These are phyloP conservation scores for Orius insidiosus DNA, from an alignment of 1,140 invertebrate species.

Conservation along the genomic window DNA sequence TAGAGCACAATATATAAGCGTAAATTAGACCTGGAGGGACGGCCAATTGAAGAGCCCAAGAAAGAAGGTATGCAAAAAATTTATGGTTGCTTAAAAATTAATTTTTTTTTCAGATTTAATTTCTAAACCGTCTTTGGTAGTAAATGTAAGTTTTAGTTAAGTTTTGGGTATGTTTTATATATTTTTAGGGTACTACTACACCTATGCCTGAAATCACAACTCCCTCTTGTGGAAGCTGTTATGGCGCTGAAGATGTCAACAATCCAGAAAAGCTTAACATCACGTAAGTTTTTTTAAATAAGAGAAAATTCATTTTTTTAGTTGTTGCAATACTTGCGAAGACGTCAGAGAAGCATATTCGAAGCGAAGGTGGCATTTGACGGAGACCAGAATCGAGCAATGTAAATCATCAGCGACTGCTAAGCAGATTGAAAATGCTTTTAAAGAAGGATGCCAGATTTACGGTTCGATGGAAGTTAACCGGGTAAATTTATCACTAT, in stretches of 20 bases:
- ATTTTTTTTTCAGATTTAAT: not conserved
- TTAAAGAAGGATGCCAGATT: constrained; percentile 83
- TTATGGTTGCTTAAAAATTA: constrained; percentile 12
- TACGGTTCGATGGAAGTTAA: constrained; percentile 92
- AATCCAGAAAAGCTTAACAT: constrained; percentile 16
- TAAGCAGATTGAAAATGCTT: constrained; percentile 54
- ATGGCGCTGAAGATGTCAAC: constrained; percentile 56
- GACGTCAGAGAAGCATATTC: constrained; percentile 87
- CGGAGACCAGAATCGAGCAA: constrained; percentile 66
- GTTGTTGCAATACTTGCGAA: constrained; percentile 94
- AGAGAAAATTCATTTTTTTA: constrained; percentile 26
- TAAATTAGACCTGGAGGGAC: constrained; percentile 63
- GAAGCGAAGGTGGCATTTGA: constrained; percentile 70
- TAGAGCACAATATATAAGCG: constrained; percentile 91
- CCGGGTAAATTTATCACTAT: too few species aligned
- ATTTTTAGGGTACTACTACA: constrained; percentile 11
- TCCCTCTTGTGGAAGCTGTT: constrained; percentile 50
- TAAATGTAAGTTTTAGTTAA: not conserved
- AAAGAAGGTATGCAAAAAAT: constrained; percentile 42
- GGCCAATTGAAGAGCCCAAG: constrained; percentile 65
- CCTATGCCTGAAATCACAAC: constrained; percentile 5
- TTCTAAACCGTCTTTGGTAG: not conserved
- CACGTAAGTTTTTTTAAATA: constrained; percentile 13
- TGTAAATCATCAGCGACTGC: constrained; percentile 67
- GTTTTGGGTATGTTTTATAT: constrained; percentile 8